These are phyloP conservation scores for Araneus ventricosus DNA, from an alignment of 1,140 invertebrate genomes.

Conservation along the genomic window DNA sequence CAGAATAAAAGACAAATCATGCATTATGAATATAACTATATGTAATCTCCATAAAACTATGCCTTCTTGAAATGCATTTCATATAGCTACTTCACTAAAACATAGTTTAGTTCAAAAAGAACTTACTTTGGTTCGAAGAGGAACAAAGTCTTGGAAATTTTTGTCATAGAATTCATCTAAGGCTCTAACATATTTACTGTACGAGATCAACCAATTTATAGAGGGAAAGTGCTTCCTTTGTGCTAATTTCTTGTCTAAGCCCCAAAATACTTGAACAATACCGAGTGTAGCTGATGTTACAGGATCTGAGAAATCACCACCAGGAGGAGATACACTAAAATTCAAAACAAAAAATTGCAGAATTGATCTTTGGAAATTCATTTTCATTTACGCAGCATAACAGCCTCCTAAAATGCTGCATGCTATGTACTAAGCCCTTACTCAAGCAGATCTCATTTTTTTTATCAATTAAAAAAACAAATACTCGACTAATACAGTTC, in stretches of 20 bases:
- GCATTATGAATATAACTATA: too few relatives aligned
- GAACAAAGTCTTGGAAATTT: slow-evolving; percentile 99
- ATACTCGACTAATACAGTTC: too few relatives aligned
- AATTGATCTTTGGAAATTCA: too few relatives aligned
- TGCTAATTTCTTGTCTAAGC: slow-evolving; percentile 99
- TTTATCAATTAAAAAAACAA: too few relatives aligned
- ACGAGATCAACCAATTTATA: slow-evolving; percentile 99
- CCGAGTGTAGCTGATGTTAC: slow-evolving; percentile 99
- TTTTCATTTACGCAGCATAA: background rate
- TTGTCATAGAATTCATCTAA: slow-evolving; percentile 99
- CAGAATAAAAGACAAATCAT: too few relatives aligned
- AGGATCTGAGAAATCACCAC: slow-evolving; percentile 99
- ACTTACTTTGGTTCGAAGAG: slow-evolving; percentile 83
- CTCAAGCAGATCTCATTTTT: too few relatives aligned
- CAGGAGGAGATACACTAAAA: slow-evolving; percentile 95
- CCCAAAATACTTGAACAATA: slow-evolving; percentile 99
- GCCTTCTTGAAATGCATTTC: too few relatives aligned
- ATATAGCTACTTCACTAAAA: too few relatives aligned
- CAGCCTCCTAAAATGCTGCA: too few relatives aligned
- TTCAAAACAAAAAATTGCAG: background rate
- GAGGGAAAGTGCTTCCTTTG: slow-evolving; percentile 99
- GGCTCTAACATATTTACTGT: slow-evolving; percentile 99
- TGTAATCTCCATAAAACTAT: too few relatives aligned
- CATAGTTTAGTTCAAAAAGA: too few relatives aligned
- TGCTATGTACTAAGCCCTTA: too few relatives aligned